A percentile compares a stretch with the other conserved stretches of the same genome.
Evolutionary conservation across 1,140 invertebrate genomes (phyloP).

Genomic region (Parasteatoda tepidariorum): DNA sequence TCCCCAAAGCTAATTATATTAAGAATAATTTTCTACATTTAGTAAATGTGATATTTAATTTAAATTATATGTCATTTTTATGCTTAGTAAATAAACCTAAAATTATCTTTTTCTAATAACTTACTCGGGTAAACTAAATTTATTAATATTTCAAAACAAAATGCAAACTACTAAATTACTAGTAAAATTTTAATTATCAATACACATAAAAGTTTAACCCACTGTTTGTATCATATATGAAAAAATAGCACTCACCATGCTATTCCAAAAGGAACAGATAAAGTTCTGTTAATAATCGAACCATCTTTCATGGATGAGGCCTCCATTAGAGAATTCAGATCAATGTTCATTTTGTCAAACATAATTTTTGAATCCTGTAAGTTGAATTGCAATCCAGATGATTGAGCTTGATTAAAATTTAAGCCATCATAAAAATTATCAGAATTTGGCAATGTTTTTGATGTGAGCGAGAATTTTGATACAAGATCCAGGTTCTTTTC

Average conservation of each 20-base stretch:
- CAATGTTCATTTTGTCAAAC: slow-evolving; percentile 47
- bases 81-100: no score
- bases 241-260: slow-evolving; percentile 32
- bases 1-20: no score
- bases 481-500: slow-evolving; percentile 49
- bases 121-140: no score
- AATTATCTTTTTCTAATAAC: no score
- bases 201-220: no score
- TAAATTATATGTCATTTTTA: no score
- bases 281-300: not conserved
- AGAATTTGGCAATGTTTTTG: slow-evolving; percentile 13
- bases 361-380: slow-evolving; percentile 53
- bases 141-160: no score
- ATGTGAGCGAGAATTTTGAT: slow-evolving; percentile 42
- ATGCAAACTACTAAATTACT: no score
- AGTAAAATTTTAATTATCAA: no score
- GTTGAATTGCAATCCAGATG: slow-evolving; percentile 16
- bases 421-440: slow-evolving; percentile 40
- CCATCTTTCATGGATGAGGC: slow-evolving; percentile 32
- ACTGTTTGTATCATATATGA: not conserved
- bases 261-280: slow-evolving; percentile 40
- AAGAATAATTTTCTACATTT: no score
- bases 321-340: slow-evolving; percentile 25
- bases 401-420: slow-evolving; percentile 28
- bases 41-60: no score